Evolutionary conservation across 2,888 invertebrate genomes (phyloP).

Genomic region (Erebia epiphron): DNA sequence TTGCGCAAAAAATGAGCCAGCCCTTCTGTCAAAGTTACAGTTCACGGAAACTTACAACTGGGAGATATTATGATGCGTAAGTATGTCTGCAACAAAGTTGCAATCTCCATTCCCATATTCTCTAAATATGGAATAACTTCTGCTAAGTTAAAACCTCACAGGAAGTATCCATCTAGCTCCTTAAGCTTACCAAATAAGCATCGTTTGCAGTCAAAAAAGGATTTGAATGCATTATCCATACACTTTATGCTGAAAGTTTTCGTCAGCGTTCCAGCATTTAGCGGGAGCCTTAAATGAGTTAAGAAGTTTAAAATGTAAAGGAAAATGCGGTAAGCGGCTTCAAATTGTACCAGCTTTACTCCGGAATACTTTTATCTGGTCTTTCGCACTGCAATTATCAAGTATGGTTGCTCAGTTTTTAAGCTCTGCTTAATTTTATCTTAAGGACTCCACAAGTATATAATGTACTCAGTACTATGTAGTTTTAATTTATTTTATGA

Average conservation of each 20-base stretch:
- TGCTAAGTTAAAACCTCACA: not conserved
- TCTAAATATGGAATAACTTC: not conserved
- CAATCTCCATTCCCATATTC: too few species aligned
- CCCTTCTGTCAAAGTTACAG: too few species aligned
- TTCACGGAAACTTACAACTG: not conserved
- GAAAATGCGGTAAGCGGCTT: conserved; percentile 17
- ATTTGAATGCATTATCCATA: conserved; percentile 32
- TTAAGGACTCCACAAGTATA: not conserved
- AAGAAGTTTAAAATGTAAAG: conserved; percentile 26
- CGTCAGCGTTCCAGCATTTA: conserved; percentile 19
- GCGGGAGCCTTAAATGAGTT: conserved; percentile 21
- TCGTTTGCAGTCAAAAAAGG: conserved; percentile 3
- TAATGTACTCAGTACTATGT: too few species aligned
- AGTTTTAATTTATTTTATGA: too few species aligned
- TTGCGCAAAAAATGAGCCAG: too few species aligned
- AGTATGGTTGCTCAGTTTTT: not conserved
- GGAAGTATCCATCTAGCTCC: not conserved
- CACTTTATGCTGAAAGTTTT: conserved; percentile 19
- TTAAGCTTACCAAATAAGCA: conserved; percentile 3
- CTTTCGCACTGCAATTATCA: conserved; percentile 5
- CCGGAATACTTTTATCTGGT: conserved; percentile 12
- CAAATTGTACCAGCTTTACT: conserved; percentile 13
- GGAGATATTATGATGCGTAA: not conserved
- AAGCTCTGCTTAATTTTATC: not conserved
- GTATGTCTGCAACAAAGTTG: not conserved